Evolutionary conservation across 1,140 invertebrate species (phyloP), one percentile per base, ranked within the genome.

Genomic region (Eurosta solidaginis): DNA sequence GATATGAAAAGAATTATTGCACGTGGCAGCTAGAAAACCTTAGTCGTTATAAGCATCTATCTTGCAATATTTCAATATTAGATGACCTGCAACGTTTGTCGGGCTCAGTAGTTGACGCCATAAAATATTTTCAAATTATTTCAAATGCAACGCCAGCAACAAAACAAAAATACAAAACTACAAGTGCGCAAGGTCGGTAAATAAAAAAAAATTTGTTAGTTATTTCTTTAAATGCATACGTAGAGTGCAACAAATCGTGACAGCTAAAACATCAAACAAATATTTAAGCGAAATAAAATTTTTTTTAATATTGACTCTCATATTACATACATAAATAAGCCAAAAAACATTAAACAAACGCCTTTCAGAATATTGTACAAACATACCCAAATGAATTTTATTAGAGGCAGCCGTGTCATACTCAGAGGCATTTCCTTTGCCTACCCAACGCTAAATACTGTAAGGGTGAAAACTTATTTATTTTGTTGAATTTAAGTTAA

Each of bases 141-240:
- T 6, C n/a, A 40, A 68, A 68, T 68, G 59, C 59, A 42, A 68
- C 59, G 12, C 12, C 59, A 42, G 22, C 29, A 33, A 17, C 22
- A n/a, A 10, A 3, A 33, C 59, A 68, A 12, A 7, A 68, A 40
- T 0, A 33, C 33, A 68, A 68, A 20, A 33, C 4, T 33, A 22
- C 59, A 42, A 68, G 59, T 68, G 59, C 59, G 59, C 59, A 68
- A 68, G 59, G 59, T 68, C 36, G 33, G 59, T 68, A 68, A n/a
- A n/a, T n/a, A n/a, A n/a, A n/a, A n/a, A n/a, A n/a, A n/a, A n/a
- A n/a, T n/a, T n/a, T n/a, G n/a, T n/a, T n/a, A n/a, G n/a, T n/a
- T n/a, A n/a, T n/a, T n/a, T n/a, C n/a, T n/a, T n/a, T n/a, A n/a
- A n/a, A n/a, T n/a, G n/a, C n/a, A n/a, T n/a, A n/a, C n/a, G n/a